phyloP scores from a whole-genome alignment of 2,888 invertebrate genomes.

The Nasonovia ribisnigri region DNA sequence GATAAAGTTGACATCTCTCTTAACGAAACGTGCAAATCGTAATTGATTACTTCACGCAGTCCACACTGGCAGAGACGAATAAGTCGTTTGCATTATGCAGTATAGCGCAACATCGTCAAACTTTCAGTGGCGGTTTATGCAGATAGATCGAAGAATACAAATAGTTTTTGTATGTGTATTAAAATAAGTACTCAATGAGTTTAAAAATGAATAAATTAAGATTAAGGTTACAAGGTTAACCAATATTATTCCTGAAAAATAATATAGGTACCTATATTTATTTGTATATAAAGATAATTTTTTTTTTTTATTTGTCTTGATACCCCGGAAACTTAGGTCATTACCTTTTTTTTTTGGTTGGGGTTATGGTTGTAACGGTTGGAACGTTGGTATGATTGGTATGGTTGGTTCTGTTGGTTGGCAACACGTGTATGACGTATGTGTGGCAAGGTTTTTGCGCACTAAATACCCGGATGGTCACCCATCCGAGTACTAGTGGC shows the following conservation, averaged over 20 bases:
- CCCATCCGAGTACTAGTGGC: too few species aligned
- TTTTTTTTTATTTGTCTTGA: too few species aligned
- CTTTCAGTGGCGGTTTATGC: not conserved
- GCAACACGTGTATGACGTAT: too few species aligned
- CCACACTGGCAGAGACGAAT: slow-evolving; percentile 11
- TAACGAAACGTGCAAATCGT: slow-evolving; percentile 43
- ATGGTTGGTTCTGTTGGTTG: too few species aligned
- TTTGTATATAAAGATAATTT: too few species aligned
- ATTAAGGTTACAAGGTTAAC: not conserved
- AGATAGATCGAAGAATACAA: not conserved
- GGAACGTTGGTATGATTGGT: not conserved
- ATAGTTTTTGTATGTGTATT: not conserved
- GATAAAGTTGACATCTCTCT: slow-evolving; percentile 51
- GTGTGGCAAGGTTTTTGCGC: too few species aligned
- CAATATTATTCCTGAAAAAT: not conserved
- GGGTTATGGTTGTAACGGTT: too few species aligned
- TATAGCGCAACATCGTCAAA: too few species aligned
- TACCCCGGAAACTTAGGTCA: too few species aligned
- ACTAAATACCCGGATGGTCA: too few species aligned
- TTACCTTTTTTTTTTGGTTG: too few species aligned
- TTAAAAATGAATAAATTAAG: not conserved
- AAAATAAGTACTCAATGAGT: not conserved
- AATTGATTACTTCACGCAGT: slow-evolving; percentile 22
- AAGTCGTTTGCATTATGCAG: slow-evolving; percentile 25
- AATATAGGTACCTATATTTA: not conserved